Evolutionary conservation across 2,797 vertebrate species (phyloP), one percentile per base, ranked within the genome.

Genomic region (Acanthopagrus latus): DNA sequence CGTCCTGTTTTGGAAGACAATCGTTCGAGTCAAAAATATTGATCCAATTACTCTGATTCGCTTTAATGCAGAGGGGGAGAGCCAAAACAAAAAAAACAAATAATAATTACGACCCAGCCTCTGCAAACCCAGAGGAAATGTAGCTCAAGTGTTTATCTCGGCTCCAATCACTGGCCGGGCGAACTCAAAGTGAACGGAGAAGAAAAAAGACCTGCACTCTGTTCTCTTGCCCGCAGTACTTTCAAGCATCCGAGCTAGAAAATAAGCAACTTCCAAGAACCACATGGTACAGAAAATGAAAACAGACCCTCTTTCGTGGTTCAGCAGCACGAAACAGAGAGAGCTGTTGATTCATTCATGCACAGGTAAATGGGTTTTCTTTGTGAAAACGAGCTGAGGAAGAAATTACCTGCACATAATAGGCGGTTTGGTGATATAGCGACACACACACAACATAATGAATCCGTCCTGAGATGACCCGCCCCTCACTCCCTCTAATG

Each of bases 21-120:
- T 82, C 4, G 0, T 83, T 88, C 50, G 51, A 25, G 1, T 71
- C 85, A 65, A 88, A 43, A 74, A 71, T 88, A 89, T 84, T 87
- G 81, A 89, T 89, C 68, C 70, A 89, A 84, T 88, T 88, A 87
- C 58, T 64, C 44, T 33, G 65, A 80, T 85, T 83, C 62, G 21
- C 52, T 85, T 81, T 75, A 76, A 78, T 69, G 68, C 57, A 66
- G 56, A 51, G 1, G 0, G 48, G n/a, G 64, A 27, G 51, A 74
- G 73, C 71, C 77, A 55, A 74, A 80, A 67, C 18, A 75, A 7
- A 57, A 77, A 27, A 27, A 27, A 27, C n/a, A n/a, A n/a, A n/a
- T n/a, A n/a, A n/a, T n/a, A 58, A 77, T 72, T 76, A 63, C 64
- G 81, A 64, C 41, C 25, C 51, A 54, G 64, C 43, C 23, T 56